Base-by-base conservation (phyloP, 2,888 invertebrate species). In the Drosophila tanythrix region DNA sequence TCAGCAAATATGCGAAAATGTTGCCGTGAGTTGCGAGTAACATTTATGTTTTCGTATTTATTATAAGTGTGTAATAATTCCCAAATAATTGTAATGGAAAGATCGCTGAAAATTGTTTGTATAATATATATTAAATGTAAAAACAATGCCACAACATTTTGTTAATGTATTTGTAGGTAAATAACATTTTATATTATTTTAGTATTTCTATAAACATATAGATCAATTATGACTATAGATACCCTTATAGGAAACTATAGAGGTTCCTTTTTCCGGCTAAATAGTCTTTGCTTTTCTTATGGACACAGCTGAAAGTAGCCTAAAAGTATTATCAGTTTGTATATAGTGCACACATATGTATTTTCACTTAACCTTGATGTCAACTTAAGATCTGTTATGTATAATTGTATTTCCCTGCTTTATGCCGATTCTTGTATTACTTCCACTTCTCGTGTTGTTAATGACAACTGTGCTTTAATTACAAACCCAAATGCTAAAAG, bases 391-490 rank as follows among this genome's bases (percentile, higher is more conserved):
- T 62, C 55, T 56, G 35, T 36, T 55, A 13, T 31, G 27, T 29
- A 53, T 25, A 40, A 56, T 55, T 56, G 64, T 59, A 55, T 35
- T 70, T 52, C 38, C 52, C 70, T 65, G 50, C 38, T 53, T 27
- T 31, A 65, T 52, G 18, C 18, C 35, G n/a, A 29, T 57, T 27
- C 31, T 50, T 43, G 35, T 59, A 13, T 50, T 60, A 76, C 74
- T 74, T 86, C 68, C 71, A 70, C 67, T 33, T 43, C 50, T 59
- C 58, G 59, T 38, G 46, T 64, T 70, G 66, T 79, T 68, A 74
- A 71, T 81, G 70, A 69, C 79, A 76, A 62, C 36, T 79, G 58
- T 52, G 43, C 63, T 86, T 74, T 66, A 70, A 72, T 83, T 74
- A 79, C 84, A 79, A 77, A 27, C 5, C 4, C 56, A 61, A 43